Base-by-base conservation (phyloP, 2,888 invertebrate genomes). In the Napeogenes sylphis region DNA sequence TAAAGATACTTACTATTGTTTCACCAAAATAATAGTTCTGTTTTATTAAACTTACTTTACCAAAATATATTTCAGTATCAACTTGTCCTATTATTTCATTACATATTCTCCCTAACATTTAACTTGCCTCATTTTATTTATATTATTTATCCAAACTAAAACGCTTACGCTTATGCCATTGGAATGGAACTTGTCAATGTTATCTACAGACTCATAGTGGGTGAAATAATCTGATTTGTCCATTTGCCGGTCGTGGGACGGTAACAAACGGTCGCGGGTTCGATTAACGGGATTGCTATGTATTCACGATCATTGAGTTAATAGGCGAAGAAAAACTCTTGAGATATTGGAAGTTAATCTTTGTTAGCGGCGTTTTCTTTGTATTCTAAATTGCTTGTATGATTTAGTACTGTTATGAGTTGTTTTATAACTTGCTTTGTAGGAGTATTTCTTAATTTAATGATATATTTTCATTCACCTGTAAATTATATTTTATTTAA, bases 191-290 rank as follows among this genome's bases (percentile, higher is more conserved):
- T 33, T 60, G 66, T 69, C 69, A 71, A 76, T 78, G 84, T 84
- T 89, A 88, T 88, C 89, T 86, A 83, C 77, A 77, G 81, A 80
- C 84, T 88, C 87, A 86, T 88, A 88, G 87, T 83, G 88, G 87
- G 85, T 84, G 84, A 88, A 90, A 87, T 89, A 90, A 90, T 90
- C 90, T 84, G 90, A 90, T 90, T 90, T 88, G 89, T 89, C 90
- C 90, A 89, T 90, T 90, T 87, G 83, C 87, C 83, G 83, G 79
- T 80, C 80, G 82, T 77, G 73, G 77, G 74, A 73, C 77, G 77
- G 79, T 81, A 82, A 85, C 84, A 84, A 87, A 87, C 83, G 82
- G 83, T 73, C 77, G 75, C 68, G 70, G 74, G 77, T 83, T 85
- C 87, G 84, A 89, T 89, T 89, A 88, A 85, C 87, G 82, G 82